Percentiles rank a stretch among this genome's conserved stretches.
Evolutionary conservation across 2,113 vertebrate species (phyloP).

Genomic region (Scatophagus argus): DNA sequence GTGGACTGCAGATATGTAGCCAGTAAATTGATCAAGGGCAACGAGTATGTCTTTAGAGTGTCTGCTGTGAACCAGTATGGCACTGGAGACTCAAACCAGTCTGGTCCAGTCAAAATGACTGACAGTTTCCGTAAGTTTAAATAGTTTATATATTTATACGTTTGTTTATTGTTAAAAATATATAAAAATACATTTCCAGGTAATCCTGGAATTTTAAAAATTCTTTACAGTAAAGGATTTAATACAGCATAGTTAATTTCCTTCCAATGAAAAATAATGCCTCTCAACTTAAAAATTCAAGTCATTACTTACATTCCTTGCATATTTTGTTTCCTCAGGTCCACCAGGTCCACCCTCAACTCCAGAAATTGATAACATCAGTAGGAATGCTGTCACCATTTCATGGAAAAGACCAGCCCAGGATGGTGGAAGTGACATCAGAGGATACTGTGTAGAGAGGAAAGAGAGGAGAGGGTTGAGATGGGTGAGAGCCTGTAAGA

Average conservation of each 20-base stretch:
- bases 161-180: not conserved
- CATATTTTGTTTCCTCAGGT: constrained; percentile 66
- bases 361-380: constrained; percentile 94
- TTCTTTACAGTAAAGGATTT: not conserved
- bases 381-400: constrained; percentile 91
- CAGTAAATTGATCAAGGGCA: constrained; percentile 96
- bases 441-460: constrained; percentile 93
- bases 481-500: constrained; percentile 97
- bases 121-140: constrained; percentile 92
- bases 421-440: constrained; percentile 98
- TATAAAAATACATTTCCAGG: not conserved
- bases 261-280: too few relatives aligned
- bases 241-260: not conserved
- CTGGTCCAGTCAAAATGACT: constrained; percentile 95
- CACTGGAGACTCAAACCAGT: constrained; percentile 92
- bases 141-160: not conserved
- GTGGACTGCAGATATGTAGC: constrained; percentile 92
- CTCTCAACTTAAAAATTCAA: not conserved
- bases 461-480: constrained; percentile 95
- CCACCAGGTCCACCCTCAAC: constrained; percentile 93
- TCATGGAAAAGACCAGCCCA: constrained; percentile 93
- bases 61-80: constrained; percentile 96
- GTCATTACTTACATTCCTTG: not conserved
- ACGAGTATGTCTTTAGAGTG: constrained; percentile 98
- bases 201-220: not conserved